Base-by-base conservation (phyloP, 1,140 invertebrate genomes). In the Papilio machaon region DNA sequence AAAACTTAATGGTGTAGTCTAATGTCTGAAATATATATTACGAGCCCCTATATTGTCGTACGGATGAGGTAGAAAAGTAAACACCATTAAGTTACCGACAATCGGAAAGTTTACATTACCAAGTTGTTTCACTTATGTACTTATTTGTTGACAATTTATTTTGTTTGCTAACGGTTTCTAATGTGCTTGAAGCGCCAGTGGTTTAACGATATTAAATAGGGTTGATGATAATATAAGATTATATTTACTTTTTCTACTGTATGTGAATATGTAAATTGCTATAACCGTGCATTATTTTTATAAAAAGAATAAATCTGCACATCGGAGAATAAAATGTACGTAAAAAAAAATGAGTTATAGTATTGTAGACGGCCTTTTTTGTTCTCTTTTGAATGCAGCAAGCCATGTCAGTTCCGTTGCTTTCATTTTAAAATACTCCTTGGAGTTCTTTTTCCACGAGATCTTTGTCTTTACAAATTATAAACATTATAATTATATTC, bases 91-190 rank as follows among this genome's bases (percentile, higher is more conserved):
- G 60, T 64, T 64, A 30, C 30, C 60, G 60, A 64, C 60, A 30
- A 30, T 30, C 60, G 9, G 10, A 64, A 64, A 64, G 60, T 64
- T 64, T 64, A 30, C 60, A 30, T 13, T 30, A 64, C 19, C 9
- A 64, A 64, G 11, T 64, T 30, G 23, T 30, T 23, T 23, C 8
- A 64, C 58, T 64, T 64, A 64, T 64, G 19, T 23, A 30, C 58
- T 64, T 64, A 23, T 64, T 64, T 64, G 58, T 19, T 23, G 19
- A 64, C 58, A 19, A 19, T 64, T 64, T 64, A 64, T 60, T n/a
- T 30, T 64, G 60, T 64, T 64, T 30, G 23, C 60, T 64, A 19
- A 64, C n/a, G 58, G 58, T 60, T 60, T 60, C 58, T 60, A 60
- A 60, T 60, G 58, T 60, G 17, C 58, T 60, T 60, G 58, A 19